A percentile compares a stretch with the other conserved stretches of the same genome.
Evolutionary conservation across 1,140 invertebrate genomes (phyloP).

Genomic region (Eueides isabella): DNA sequence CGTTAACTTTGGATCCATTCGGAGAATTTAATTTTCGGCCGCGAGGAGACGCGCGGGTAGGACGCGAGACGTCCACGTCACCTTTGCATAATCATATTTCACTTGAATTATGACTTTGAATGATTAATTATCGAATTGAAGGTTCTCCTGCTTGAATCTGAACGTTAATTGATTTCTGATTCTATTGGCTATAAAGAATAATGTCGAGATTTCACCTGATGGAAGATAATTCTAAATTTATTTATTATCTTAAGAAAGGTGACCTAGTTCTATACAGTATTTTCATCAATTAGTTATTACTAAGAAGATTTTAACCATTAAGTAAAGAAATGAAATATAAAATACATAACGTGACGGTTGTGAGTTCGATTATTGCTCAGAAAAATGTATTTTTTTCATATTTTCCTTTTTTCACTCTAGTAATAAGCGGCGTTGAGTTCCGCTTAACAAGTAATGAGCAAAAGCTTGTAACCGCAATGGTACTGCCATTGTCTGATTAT

Average conservation of each 20-base stretch:
- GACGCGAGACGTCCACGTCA: constrained; percentile 22
- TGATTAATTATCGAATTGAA: constrained; percentile 51
- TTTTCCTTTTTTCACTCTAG: too few species aligned
- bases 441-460: too few species aligned
- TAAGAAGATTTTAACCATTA: too few species aligned
- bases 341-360: too few species aligned
- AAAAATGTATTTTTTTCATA: background rate
- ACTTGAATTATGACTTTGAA: constrained; percentile 62
- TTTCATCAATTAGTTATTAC: background rate
- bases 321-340: too few species aligned
- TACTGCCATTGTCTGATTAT: too few species aligned
- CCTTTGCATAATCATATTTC: constrained; percentile 64
- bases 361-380: too few species aligned
- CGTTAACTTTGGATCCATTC: constrained; percentile 67
- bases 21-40: constrained; percentile 62
- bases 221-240: background rate
- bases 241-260: background rate
- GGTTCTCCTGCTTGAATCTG: constrained; percentile 40
- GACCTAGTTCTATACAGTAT: background rate
- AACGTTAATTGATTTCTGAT: constrained; percentile 36
- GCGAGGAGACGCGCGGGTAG: constrained; percentile 25
- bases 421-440: too few species aligned
- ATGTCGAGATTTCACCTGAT: background rate
- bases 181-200: background rate
- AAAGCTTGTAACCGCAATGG: too few species aligned